These are phyloP conservation scores for Polypterus bichir DNA, from an alignment of 2,113 vertebrate genomes.

Conservation along the genomic window DNA sequence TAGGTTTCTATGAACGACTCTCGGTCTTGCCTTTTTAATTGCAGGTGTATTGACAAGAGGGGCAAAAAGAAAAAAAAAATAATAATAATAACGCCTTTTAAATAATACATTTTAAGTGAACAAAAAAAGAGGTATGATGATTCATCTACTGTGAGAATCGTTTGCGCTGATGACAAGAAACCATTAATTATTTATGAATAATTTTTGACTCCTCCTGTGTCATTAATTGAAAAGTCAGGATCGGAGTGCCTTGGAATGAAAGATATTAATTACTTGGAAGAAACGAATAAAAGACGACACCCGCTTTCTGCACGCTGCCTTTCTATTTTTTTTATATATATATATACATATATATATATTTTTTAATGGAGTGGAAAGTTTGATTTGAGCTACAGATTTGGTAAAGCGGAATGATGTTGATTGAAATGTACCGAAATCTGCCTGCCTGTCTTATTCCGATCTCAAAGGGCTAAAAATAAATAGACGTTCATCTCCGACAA, in stretches of 20 bases:
- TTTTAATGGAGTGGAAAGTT: not conserved
- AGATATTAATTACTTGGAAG: not conserved
- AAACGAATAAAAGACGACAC: not conserved
- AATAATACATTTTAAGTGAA: not conserved
- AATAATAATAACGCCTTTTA: not conserved
- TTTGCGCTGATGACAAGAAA: slow-evolving; percentile 1
- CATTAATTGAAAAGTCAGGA: slow-evolving; percentile 1
- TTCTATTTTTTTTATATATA: not conserved
- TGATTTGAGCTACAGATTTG: not conserved
- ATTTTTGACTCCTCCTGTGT: slow-evolving; percentile 1
- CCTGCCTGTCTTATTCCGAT: not conserved
- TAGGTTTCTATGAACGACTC: no score
- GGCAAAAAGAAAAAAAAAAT: no score
- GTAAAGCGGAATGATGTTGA: not conserved
- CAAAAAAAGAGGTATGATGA: not conserved
- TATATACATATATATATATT: not conserved
- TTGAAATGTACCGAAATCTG: not conserved
- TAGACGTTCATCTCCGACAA: not conserved
- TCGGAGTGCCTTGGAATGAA: not conserved
- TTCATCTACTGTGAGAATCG: not conserved
- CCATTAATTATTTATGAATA: slow-evolving; percentile 3
- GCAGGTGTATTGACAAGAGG: no score
- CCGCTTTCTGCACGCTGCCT: not conserved
- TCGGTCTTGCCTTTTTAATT: no score
- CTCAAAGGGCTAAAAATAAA: not conserved